Base-by-base conservation (phyloP, 64 coral and sea anemone genomes). In the Montipora cactus region DNA sequence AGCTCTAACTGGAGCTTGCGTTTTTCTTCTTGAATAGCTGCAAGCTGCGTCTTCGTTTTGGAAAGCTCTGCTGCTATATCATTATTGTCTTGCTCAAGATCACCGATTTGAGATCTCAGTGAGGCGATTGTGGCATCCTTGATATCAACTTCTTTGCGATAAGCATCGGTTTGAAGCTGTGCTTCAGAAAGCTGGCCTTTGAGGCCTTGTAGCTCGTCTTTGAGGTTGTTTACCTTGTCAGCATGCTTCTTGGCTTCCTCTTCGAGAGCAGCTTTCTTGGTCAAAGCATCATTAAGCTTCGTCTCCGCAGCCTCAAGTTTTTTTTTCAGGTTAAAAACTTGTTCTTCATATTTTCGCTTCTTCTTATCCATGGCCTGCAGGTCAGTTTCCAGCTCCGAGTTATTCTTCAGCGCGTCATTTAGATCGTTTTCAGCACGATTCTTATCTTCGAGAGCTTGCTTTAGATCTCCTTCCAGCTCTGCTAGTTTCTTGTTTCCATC, bases 181-280 rank as follows among this genome's bases (percentile, higher is more conserved):
- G 93, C 89, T 47, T 98, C 96, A 58, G 83, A 81, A 9, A 98
- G 84, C 49, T 79, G 87, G 18, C 88, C 88, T 70, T 98, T 95
- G 16, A 98, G 82, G 23, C 84, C 79, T 3, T 91, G 86, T 8
- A 98, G 78, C 3, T 98, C 96, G 57, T 98, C 96, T 80, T 92
- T 93, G 4, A 98, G 83, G 28, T 98, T 98, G 48, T 77, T 78
- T 19, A 98, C 96, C 20, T 89, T 74, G 4, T 89, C 69, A 18
- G 91, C 79, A 77, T 98, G 96, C 47, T 83, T 88, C 66, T 98
- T 98, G 49, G 96, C 77, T 55, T 98, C 96, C 89, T 98, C 96
- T 67, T 91, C 96, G 10, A 98, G 79, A 46, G 92, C 96, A 23
- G 89, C 81, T 23, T 88, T 89, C 67, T 78, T 90, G 76, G 87